Evolutionary conservation across 1,140 invertebrate species (phyloP), one percentile per base, ranked within the genome.

Genomic region (Druon quercuslanigerum): DNA sequence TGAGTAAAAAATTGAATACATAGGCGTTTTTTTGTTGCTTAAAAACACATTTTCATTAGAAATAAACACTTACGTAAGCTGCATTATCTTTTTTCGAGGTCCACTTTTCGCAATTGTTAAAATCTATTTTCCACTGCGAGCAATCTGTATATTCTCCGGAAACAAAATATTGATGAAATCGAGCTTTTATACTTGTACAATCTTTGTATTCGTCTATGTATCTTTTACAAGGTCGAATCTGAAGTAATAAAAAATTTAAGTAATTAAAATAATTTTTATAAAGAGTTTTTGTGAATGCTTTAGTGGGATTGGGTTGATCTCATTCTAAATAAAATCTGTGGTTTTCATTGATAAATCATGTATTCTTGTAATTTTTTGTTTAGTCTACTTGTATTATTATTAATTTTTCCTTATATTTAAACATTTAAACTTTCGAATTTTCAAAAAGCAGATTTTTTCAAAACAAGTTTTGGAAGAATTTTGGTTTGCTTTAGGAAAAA

Each of bases 131-230:
- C 96, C 96, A 98, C 79, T 95, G 93, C 3, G 89, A 89, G 85
- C 97, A 98, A 85, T 97, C 94, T 46, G 93, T 54, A 3, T 88
- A 87, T 84, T 96, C 89, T 5, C 97, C 97, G 90, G 92, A 92
- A 60, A 97, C 93, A 87, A 97, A 98, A 86, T 97, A 96, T 88
- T 98, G 97, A 88, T 98, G 94, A 87, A 98, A 96, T 80, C 96
- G 92, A 13, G 92, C 95, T 89, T 90, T 94, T 14, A 96, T 91
- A 80, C 95, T 94, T 75, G 85, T 94, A 86, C 96, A 98, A 76
- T 97, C 96, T 50, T 92, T 91, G 83, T 95, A 96, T 91, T 97
- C 96, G 75, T 95, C 95, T 81, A 95, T 92, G 87, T 97, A 97
- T 4, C 93, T 66, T 16, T 92, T 84, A 91, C 96, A 97, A 12